Base-by-base conservation (phyloP, 1,140 invertebrate species). In the Ptiloglossa arizonensis region DNA sequence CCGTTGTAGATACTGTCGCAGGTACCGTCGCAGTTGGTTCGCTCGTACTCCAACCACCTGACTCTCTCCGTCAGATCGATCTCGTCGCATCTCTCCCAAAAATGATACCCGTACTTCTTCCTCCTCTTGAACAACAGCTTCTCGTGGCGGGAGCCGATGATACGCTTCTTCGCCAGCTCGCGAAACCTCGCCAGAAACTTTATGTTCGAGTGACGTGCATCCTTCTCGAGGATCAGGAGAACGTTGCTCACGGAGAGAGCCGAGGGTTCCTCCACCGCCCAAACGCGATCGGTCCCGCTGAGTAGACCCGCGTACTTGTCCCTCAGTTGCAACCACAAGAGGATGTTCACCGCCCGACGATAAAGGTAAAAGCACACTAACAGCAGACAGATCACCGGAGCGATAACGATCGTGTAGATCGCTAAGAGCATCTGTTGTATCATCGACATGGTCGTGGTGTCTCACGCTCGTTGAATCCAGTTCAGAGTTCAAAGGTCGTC, bases 81-180 rank as follows among this genome's bases (percentile, higher is more conserved):
- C 24, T 86, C 81, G 46, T 90, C 79, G 35, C 41, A 86, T 74
- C 87, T 92, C 41, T 81, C 63, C 94, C 94, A 94, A 80, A 91
- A 94, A 69, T 91, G 93, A 72, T 94, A 94, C 15, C 94, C 94
- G 52, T 89, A 92, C 44, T 91, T 90, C 52, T 92, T 90, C 9
- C 81, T 89, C 79, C 91, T 86, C 48, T 87, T 89, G 80, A 91
- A 93, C 68, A 93, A 89, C 71, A 94, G 81, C 74, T 94, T 94
- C 5, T 88, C 84, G 41, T 83, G 85, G 0, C 71, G 41, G 19
- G 82, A 76, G 1, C 68, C 66, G 4, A 85, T 17, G 9, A 90
- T 74, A 8, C 87, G 82, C 19, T 85, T 52, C 38, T 83, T 79
- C 4, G 88, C 60, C 11, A 90, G 27, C 19, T 79, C 77, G 0